Base-by-base conservation (phyloP, 2,888 invertebrate genomes). In the Emmelina monodactyla region DNA sequence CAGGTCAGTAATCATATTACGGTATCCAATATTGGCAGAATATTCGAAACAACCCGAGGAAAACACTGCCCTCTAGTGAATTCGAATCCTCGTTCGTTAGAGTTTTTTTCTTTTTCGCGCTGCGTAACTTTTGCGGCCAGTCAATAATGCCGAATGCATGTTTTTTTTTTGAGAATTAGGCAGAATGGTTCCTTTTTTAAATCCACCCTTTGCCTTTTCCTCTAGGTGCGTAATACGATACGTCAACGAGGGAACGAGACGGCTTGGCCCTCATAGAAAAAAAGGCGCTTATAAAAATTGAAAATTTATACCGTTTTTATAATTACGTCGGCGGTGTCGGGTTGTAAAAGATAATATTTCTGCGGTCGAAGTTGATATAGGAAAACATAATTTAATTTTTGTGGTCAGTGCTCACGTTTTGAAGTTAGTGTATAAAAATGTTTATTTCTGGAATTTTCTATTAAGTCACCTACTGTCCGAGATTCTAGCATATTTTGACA, bases 1-100 rank as follows among this genome's bases (percentile, higher is more conserved):
- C n/a, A 66, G 76, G 76, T 75, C 78, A 78, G 71, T 79, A 78
- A 79, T 79, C 72, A 61, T 58, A 66, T 79, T 79, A 78, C 73
- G 76, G 76, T 68, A 76, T 60, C 70, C 67, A 75, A 78, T 70
- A 75, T 69, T 58, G 53, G 58, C 53, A 55, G 58, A 66, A 62
- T 63, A 65, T 68, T 63, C 65, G 56, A 55, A 66, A 69, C 66
- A 71, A 70, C 61, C 58, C 53, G 51, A 65, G 63, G 62, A 71
- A 71, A 73, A 70, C 67, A 69, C 56, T 54, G 56, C 61, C 57
- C 78, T 73, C 76, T 49, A 48, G 76, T 60, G 78, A 65, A 75
- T 75, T 72, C 62, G 51, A n/a, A n/a, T 19, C 19, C 55, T 58
- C 59, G 60, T 71, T 79, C 78, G 78, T 79, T 79, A 79, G 69